Conservation (phyloP, 2,888 invertebrate genomes). For the Sussaba pulchella region DNA sequence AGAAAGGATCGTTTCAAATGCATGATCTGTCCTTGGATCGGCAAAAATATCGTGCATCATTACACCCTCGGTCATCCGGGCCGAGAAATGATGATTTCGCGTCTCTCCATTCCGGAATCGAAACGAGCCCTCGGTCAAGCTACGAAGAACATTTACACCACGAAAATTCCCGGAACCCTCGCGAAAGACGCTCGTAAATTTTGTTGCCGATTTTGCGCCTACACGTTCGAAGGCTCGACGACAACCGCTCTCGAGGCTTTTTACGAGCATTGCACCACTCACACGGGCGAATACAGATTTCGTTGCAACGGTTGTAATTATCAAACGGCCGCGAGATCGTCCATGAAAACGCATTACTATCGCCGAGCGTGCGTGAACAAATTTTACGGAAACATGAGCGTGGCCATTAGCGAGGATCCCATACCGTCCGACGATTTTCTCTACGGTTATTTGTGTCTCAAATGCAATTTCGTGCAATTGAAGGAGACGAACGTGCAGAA, state of each 20-base stretch:
- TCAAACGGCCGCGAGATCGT: conserved; percentile 80
- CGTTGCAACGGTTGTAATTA: conserved; percentile 87
- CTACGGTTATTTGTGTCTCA: conserved; percentile 88
- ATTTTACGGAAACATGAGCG: conserved; percentile 60
- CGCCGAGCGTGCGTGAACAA: conserved; percentile 75
- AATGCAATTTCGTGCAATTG: conserved; percentile 91
- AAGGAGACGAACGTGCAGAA: conserved; percentile 86
- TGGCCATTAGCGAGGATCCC: conserved; percentile 74
- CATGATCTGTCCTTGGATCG: conserved; percentile 87
- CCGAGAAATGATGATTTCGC: conserved; percentile 88
- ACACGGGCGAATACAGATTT: conserved; percentile 92
- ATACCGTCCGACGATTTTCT: conserved; percentile 76
- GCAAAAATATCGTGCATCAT: conserved; percentile 88
- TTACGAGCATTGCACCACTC: conserved; percentile 90
- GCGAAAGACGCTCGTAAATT: conserved; percentile 70
- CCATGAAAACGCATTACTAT: conserved; percentile 81
- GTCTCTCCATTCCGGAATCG: conserved; percentile 86
- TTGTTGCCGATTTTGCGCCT: conserved; percentile 80
- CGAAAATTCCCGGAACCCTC: conserved; percentile 28
- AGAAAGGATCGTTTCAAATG: conserved; percentile 84
- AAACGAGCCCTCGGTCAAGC: conserved; percentile 86
- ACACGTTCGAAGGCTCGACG: conserved; percentile 70
- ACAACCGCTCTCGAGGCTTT: conserved; percentile 84
- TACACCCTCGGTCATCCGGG: conserved; percentile 88
- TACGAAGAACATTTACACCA: conserved; percentile 82